These are phyloP conservation scores for Aphodius sticticus DNA, from an alignment of 2,888 invertebrate genomes.

Conservation along the genomic window DNA sequence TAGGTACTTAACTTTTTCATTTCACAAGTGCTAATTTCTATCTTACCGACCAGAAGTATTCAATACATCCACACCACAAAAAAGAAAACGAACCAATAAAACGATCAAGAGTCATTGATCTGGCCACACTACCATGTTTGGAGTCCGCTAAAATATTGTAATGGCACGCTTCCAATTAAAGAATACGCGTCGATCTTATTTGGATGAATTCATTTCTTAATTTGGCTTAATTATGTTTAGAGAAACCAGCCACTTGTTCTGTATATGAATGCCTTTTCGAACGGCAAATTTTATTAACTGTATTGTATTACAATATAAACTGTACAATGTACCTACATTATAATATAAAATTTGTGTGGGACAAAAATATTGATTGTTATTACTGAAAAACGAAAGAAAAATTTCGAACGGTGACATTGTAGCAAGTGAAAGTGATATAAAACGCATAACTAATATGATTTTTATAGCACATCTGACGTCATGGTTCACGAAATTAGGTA, in stretches of 20 bases:
- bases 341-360: too few species aligned
- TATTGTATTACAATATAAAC: not conserved
- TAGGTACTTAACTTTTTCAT: too few species aligned
- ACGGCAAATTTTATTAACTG: not conserved
- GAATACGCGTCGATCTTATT: not conserved
- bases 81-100: not conserved
- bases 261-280: not conserved
- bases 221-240: not conserved
- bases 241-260: not conserved
- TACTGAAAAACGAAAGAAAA: not conserved
- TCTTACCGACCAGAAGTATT: not conserved
- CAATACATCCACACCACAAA: not conserved
- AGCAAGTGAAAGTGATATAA: not conserved
- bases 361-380: too few species aligned
- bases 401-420: not conserved
- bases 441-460: not conserved
- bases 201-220: not conserved
- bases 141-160: not conserved
- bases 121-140: not conserved
- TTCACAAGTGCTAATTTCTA: not conserved
- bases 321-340: not conserved
- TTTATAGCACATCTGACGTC: not conserved
- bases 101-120: not conserved
- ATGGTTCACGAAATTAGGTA: not conserved
- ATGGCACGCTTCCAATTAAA: not conserved